Base-by-base conservation (phyloP, 2,113 vertebrate species). In the Gavialis gangeticus region DNA sequence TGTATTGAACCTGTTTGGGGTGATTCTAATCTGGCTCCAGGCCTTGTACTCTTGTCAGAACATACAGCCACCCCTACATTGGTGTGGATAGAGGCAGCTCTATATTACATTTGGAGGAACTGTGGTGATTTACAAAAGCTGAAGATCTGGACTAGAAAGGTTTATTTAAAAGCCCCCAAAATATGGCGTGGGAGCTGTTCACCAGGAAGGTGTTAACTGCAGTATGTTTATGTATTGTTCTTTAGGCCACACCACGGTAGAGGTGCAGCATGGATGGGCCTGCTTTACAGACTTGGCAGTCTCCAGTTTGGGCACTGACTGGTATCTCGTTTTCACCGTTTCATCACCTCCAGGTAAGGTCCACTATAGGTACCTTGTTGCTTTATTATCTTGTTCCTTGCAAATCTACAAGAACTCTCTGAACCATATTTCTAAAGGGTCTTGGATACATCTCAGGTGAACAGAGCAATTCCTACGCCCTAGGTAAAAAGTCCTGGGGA, bases 341-440 rank as follows among this genome's bases (percentile, higher is more conserved):
- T 97, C 67, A 57, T 98, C 94, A 63, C 98, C 98, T 90, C 97
- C 98, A 97, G 98, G 98, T 98, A 97, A 97, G 83, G 54, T 28
- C 16, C 4, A 14, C 55, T 79, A 24, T 63, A 21, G 59, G 34
- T 11, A 2, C 82, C 11, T 6, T 64, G 87, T 79, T 87, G 1
- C 2, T 59, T 67, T 30, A 5, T 1, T 87, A 56, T 54, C 18
- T 25, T 55, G 56, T 46, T 46, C 46, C 46, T 46, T 46, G 46
- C 46, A 46, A 46, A 46, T 46, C 46, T 46, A 46, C 46, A 46
- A 46, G 46, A 46, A 46, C 46, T 46, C 8, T 46, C 46, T 46
- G 46, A 46, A 46, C 46, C 7, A 46, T 46, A 27, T 84, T 73
- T 83, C 19, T 71, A 58, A 76, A 66, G 5, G 4, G 21, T 69